Evolutionary conservation across 1,140 invertebrate genomes (phyloP), one percentile per base, ranked within the genome.

Genomic region (Drosophila orena): DNA sequence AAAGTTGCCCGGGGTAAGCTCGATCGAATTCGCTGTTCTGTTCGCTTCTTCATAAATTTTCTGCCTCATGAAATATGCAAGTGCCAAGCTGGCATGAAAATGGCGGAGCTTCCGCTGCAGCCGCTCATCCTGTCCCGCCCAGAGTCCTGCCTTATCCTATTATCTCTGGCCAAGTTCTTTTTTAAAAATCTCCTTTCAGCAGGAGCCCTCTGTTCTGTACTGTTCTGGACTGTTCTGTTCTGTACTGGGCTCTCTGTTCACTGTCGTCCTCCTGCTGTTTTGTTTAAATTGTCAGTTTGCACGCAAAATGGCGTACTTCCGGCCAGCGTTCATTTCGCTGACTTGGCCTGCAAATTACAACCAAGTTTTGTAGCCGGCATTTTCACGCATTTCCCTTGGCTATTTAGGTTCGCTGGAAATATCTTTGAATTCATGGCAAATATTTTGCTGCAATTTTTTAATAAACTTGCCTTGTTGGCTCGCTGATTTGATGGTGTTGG

Each of bases 301-400:
- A 79, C 64, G 79, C 83, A 88, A 86, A 86, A 88, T 62, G 75
- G 65, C 83, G 66, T 74, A 88, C 62, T 88, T 86, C 83, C 83
- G 83, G 83, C 40, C 79, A 76, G 70, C 76, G 83, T 79, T 86
- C 83, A 88, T 88, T 88, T 88, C 66, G 79, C 54, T 79, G 59
- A 88, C 79, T 79, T 79, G 61, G 75, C 59, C 59, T 75, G 75
- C 60, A 88, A 86, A 86, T 86, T 88, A 88, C 42, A 64, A 34
- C 34, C 61, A 76, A 78, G 70, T 76, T 88, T 88, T 81, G 75
- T 79, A 76, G 43, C 58, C 37, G 22, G n/a, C 35, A 1, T 8
- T 40, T 40, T 0, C 12, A 14, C 15, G 10, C 42, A 34, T 5
- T 27, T 50, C 47, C 44, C 27, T 57, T 42, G 56, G 43, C 53